A percentile compares a stretch with the other conserved stretches of the same genome.
Evolutionary conservation across 2,113 vertebrate genomes (phyloP).

Genomic region (Poicephalus meyeri): DNA sequence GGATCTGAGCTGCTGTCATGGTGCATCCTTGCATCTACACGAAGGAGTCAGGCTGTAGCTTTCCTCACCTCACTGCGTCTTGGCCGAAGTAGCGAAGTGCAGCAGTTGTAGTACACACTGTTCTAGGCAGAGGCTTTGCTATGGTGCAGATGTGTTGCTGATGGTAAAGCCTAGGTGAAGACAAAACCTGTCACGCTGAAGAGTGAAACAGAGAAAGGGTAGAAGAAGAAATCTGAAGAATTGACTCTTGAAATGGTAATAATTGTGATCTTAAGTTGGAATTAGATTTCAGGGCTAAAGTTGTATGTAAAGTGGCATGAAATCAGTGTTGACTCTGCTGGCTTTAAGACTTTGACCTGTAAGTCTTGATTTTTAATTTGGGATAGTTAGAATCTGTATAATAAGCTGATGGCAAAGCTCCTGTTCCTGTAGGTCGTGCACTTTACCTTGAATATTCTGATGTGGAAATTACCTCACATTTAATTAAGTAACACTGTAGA

Average conservation of each 20-base stretch:
- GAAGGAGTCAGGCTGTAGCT: background rate
- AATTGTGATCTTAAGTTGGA: background rate
- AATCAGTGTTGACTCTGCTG: background rate
- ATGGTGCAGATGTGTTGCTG: background rate
- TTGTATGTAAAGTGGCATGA: background rate
- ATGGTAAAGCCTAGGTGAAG: background rate
- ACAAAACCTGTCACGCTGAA: background rate
- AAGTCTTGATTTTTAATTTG: background rate
- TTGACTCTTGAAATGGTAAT: background rate
- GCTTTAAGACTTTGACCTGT: background rate
- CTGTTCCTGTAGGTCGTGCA: background rate
- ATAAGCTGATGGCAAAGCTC: background rate
- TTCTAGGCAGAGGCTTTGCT: background rate
- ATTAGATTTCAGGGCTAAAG: background rate
- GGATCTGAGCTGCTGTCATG: background rate
- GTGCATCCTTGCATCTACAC: background rate
- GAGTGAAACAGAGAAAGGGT: background rate
- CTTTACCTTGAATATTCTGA: conserved; percentile 12
- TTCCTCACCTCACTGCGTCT: background rate
- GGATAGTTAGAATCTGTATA: background rate
- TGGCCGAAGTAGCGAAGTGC: background rate
- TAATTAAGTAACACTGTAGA: background rate
- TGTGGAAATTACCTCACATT: background rate
- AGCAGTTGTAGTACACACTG: background rate
- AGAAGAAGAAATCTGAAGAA: background rate